Base-by-base conservation (phyloP, 2,113 vertebrate genomes). In the Vanacampus margaritifer region DNA sequence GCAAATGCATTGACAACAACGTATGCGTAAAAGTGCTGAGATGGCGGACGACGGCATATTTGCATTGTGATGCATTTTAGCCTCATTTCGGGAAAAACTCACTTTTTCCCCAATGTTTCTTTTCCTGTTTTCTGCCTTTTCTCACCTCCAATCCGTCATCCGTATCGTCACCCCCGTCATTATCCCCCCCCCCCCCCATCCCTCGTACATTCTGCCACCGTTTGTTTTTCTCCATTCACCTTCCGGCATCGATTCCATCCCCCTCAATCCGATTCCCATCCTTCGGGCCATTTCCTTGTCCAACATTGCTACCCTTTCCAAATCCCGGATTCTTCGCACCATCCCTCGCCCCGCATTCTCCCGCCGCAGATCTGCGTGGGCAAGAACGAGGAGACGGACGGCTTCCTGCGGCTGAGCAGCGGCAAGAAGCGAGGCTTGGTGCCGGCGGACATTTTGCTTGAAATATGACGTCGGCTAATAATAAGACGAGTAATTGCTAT, bases 391-490 rank as follows among this genome's bases (percentile, higher is more conserved):
- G 94, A 95, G 64, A 82, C 41, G 1, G 92, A 94, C 0, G 93
- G 91, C 19, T 95, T 93, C 75, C 73, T 95, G 37, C 93, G 92
- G 11, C 90, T 97, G 67, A 94, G 90, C 83, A 95, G 95, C 0
- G 94, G 94, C 48, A 96, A 92, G 87, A 96, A 95, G 76, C 82
- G 93, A 66, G 95, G 95, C 58, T 71, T 94, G 80, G 94, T 97
- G 64, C 93, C 95, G 9, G 86, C 83, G 4, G 88, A 87, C 12
- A 84, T 72, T 65, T 85, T 96, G 72, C 84, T 92, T 0, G 94
- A 95, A 86, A 93, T 96, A 78, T 97, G 93, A 92, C 5, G 10
- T 69, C 59, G 53, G 72, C 69, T 70, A 57, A 72, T 43, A 17
- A 17, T 62, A 26, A 26, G 19, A 10, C 13, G 24, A 0, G 14